phyloP scores from a whole-genome alignment of 1,140 invertebrate genomes.

The Stenopsyche tienmushanensis region DNA sequence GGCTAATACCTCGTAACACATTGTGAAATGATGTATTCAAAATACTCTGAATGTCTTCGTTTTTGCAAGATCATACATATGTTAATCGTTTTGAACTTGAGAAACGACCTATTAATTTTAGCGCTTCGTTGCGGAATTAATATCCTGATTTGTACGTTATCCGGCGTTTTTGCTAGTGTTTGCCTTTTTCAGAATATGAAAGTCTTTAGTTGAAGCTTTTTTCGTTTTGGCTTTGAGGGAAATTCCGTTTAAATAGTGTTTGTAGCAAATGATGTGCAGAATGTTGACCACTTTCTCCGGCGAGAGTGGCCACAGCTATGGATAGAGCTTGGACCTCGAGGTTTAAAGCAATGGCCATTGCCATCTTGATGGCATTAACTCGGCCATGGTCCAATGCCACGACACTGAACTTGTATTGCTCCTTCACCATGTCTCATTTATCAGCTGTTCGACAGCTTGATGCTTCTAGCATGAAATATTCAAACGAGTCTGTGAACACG shows the following conservation, averaged over 20 bases:
- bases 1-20: not conserved
- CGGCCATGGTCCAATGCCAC: not conserved
- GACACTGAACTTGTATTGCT: slow-evolving; percentile 6
- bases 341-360: not conserved
- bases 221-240: too few relatives aligned
- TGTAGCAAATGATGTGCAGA: too few relatives aligned
- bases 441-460: not conserved
- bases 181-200: too few relatives aligned
- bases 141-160: too few relatives aligned
- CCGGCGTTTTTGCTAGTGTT: too few relatives aligned
- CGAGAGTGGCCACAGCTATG: slow-evolving; percentile 11
- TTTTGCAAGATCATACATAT: too few relatives aligned
- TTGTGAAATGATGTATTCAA: slow-evolving; percentile 1
- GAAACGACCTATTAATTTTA: too few relatives aligned
- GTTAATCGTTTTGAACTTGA: not conserved
- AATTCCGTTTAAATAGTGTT: too few relatives aligned
- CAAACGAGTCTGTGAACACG: too few relatives aligned
- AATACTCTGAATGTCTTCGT: not conserved
- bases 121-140: too few relatives aligned
- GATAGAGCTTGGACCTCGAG: not conserved
- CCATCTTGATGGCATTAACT: not conserved
- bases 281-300: slow-evolving; percentile 23
- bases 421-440: not conserved
- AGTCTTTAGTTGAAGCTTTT: too few relatives aligned
- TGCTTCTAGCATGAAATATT: too few relatives aligned